Percentiles rank a stretch among this genome's conserved stretches.
phyloP scores from a whole-genome alignment of 1,140 invertebrate genomes.

The Nasonia giraulti region DNA sequence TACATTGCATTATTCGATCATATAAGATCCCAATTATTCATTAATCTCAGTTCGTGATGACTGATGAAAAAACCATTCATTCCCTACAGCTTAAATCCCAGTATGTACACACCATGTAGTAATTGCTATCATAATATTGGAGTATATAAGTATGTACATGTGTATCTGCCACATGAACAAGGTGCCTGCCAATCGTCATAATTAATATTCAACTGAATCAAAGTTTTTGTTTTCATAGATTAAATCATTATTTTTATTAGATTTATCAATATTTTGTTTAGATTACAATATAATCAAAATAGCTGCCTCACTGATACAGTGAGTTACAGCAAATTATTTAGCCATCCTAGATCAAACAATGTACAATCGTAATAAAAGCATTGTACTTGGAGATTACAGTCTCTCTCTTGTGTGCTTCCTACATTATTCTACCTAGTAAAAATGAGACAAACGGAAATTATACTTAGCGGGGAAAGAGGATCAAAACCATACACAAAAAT shows the following conservation, averaged over 20 bases:
- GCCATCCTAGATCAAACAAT: slow-evolving; percentile 66
- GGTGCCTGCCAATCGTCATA: slow-evolving; percentile 27
- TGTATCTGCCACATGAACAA: slow-evolving; percentile 38
- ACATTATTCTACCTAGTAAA: slow-evolving; percentile 47
- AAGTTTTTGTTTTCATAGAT: slow-evolving; percentile 41
- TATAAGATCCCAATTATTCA: slow-evolving; percentile 5
- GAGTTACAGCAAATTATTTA: slow-evolving; percentile 66
- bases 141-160: slow-evolving; percentile 34
- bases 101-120: slow-evolving; percentile 49
- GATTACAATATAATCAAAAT: slow-evolving; percentile 64
- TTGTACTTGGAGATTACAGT: slow-evolving; percentile 50
- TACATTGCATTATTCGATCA: slow-evolving; percentile 9
- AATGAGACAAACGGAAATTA: slow-evolving; percentile 45
- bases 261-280: slow-evolving; percentile 69
- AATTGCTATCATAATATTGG: slow-evolving; percentile 40
- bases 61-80: slow-evolving; percentile 39
- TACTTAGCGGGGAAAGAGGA: not conserved
- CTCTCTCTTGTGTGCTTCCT: slow-evolving; percentile 50
- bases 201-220: slow-evolving; percentile 46
- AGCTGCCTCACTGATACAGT: slow-evolving; percentile 73
- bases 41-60: slow-evolving; percentile 33
- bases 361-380: slow-evolving; percentile 61
- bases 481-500: slow-evolving; percentile 55
- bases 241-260: slow-evolving; percentile 54
- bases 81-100: slow-evolving; percentile 27